These are phyloP conservation scores for Tipula unca DNA, from an alignment of 2,888 invertebrate genomes.

Conservation along the genomic window DNA sequence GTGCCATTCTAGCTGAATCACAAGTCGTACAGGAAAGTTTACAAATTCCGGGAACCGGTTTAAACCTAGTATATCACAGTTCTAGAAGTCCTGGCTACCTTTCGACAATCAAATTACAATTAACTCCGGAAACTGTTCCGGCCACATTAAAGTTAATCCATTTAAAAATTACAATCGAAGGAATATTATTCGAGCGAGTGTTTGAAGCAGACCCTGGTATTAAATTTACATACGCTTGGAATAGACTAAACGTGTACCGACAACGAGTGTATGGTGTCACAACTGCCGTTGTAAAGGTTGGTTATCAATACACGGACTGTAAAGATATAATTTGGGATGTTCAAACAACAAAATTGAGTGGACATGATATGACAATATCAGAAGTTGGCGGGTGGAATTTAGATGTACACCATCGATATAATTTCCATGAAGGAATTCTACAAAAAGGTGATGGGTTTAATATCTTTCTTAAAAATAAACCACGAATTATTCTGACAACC, in stretches of 20 bases:
- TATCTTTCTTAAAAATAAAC: slow-evolving; percentile 87
- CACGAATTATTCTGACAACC: slow-evolving; percentile 79
- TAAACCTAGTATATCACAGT: slow-evolving; percentile 95
- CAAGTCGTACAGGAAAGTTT: slow-evolving; percentile 94
- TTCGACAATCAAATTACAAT: slow-evolving; percentile 83
- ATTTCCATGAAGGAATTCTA: slow-evolving; percentile 94
- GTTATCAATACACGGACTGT: slow-evolving; percentile 91
- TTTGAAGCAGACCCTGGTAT: slow-evolving; percentile 96
- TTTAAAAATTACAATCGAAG: slow-evolving; percentile 87
- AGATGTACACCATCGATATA: slow-evolving; percentile 95
- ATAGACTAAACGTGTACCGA: slow-evolving; percentile 88
- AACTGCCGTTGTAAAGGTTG: slow-evolving; percentile 89
- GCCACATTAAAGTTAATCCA: slow-evolving; percentile 78
- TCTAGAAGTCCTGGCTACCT: slow-evolving; percentile 89
- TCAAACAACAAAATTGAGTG: slow-evolving; percentile 88
- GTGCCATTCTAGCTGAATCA: slow-evolving; percentile 81
- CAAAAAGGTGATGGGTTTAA: slow-evolving; percentile 97
- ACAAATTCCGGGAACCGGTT: slow-evolving; percentile 85
- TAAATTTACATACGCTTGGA: slow-evolving; percentile 97
- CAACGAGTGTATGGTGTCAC: slow-evolving; percentile 96
- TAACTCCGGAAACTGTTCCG: slow-evolving; percentile 80
- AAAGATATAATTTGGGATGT: slow-evolving; percentile 92
- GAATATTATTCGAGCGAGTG: slow-evolving; percentile 82
- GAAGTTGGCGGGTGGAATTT: slow-evolving; percentile 97
- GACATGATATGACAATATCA: slow-evolving; percentile 93